Evolutionary conservation across 2,888 invertebrate genomes (phyloP).

Genomic region (Dolichomitus sp.): DNA sequence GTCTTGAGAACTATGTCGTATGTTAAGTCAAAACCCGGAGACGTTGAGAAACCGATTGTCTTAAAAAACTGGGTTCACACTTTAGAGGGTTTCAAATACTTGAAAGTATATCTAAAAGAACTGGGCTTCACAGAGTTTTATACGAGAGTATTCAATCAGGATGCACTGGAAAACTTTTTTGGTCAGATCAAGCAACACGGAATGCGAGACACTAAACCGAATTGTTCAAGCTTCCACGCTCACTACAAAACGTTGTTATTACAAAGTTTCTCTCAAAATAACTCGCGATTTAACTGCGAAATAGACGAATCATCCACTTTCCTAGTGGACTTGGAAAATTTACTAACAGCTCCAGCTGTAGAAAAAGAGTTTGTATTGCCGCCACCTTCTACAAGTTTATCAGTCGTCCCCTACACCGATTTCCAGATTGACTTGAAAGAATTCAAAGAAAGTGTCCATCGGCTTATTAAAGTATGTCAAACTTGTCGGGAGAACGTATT

Average conservation of each 20-base stretch:
- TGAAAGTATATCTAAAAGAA: conserved; percentile 8
- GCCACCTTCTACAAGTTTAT: not conserved
- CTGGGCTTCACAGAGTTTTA: conserved; percentile 20
- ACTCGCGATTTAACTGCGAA: conserved; percentile 11
- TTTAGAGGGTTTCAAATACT: conserved; percentile 14
- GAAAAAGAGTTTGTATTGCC: not conserved
- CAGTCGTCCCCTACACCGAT: not conserved
- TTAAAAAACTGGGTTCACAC: conserved; percentile 14
- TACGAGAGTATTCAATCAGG: conserved; percentile 12
- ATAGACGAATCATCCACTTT: not conserved
- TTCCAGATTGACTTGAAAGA: not conserved
- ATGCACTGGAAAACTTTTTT: conserved; percentile 29
- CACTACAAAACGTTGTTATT: conserved; percentile 14
- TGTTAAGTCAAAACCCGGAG: conserved; percentile 11
- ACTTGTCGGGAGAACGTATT: not conserved
- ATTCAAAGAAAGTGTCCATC: not conserved
- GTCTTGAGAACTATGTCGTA: conserved; percentile 9
- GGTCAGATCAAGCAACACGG: conserved; percentile 28
- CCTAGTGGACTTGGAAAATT: conserved; percentile 24
- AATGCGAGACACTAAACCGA: not conserved
- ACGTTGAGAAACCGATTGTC: conserved; percentile 11
- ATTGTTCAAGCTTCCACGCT: conserved; percentile 8
- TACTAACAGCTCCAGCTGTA: not conserved
- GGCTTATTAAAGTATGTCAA: not conserved
- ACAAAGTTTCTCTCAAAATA: not conserved